A percentile compares a stretch with the other conserved stretches of the same genome.
Conservation (phyloP, 2,888 invertebrate species). For the Frankliniella fusca region DNA sequence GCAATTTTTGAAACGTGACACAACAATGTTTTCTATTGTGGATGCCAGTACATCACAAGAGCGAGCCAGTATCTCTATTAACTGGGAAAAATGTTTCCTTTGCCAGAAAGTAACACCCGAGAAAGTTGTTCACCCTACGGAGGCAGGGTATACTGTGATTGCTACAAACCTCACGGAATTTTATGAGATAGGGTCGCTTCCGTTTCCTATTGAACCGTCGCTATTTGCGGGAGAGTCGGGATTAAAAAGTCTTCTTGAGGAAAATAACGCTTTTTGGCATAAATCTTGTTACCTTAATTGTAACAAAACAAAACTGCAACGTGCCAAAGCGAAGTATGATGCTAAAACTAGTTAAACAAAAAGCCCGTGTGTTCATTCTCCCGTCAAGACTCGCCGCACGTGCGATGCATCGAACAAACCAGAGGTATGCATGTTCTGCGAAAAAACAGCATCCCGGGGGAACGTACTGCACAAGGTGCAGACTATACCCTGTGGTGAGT, state of each 20-base stretch:
- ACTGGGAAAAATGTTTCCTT: no score
- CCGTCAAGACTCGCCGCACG: neutral
- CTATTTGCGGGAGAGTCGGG: neutral
- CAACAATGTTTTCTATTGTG: no score
- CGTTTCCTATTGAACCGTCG: neutral
- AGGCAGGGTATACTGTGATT: no score
- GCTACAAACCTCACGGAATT: neutral
- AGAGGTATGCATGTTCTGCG: neutral
- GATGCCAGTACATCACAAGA: no score
- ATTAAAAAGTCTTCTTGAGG: neutral
- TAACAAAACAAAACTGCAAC: neutral
- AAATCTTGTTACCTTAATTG: neutral
- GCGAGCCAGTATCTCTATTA: no score
- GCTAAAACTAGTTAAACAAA: neutral
- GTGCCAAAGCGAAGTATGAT: neutral
- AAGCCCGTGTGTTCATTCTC: neutral
- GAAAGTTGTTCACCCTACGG: no score
- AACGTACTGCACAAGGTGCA: no score
- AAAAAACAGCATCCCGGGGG: neutral
- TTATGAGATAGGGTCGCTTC: neutral
- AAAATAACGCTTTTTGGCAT: neutral
- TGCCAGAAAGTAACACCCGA: no score
- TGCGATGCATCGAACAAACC: neutral
- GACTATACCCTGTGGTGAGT: no score
- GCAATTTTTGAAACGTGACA: no score